phyloP scores from a whole-genome alignment of 2,113 vertebrate species.

The Lepus americanus region DNA sequence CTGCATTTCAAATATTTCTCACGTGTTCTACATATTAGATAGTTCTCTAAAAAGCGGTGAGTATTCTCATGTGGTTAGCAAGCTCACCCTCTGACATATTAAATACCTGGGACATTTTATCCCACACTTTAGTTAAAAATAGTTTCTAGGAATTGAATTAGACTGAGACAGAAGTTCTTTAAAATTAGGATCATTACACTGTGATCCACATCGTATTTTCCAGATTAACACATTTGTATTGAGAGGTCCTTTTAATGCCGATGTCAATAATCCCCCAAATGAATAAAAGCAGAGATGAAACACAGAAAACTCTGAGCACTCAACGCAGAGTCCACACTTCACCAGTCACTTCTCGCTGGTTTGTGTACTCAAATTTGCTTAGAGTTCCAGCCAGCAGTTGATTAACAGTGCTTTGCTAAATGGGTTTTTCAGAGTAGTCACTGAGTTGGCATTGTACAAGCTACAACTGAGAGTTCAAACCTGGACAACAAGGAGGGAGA shows the following conservation, averaged over 20 bases:
- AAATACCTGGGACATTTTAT: background rate
- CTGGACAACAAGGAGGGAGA: background rate
- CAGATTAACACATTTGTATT: background rate
- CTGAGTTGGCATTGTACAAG: background rate
- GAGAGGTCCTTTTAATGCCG: background rate
- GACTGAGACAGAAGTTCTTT: background rate
- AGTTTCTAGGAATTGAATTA: background rate
- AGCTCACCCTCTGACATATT: background rate
- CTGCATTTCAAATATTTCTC: background rate
- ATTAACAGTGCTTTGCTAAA: background rate
- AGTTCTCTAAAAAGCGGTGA: conserved; percentile 28
- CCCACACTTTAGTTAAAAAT: background rate
- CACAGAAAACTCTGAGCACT: background rate
- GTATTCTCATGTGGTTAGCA: background rate
- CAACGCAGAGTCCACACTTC: background rate
- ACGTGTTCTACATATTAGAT: background rate
- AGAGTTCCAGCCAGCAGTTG: background rate
- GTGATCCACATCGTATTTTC: background rate
- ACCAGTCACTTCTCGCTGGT: background rate
- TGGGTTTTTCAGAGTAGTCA: background rate
- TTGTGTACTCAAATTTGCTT: background rate
- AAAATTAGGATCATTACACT: conserved; percentile 6
- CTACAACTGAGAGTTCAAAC: background rate
- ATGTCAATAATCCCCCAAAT: background rate
- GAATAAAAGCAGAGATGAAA: background rate